Conservation (phyloP, 2,797 vertebrate species). For the Enteromius argenteus region DNA sequence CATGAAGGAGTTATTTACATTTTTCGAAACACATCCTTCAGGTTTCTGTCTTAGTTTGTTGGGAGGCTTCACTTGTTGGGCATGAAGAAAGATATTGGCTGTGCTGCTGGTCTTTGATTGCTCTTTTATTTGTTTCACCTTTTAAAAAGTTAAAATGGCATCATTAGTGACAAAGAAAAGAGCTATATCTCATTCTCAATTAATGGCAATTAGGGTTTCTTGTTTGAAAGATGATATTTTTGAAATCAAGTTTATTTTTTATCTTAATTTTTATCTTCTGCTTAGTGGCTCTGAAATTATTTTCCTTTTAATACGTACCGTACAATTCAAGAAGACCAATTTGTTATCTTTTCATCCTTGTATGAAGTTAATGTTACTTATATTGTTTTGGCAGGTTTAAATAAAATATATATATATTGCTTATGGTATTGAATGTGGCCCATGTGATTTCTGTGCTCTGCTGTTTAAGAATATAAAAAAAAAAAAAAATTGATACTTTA, state of each 20-base stretch:
- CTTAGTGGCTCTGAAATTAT: not conserved
- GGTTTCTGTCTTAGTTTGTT: not conserved
- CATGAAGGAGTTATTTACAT: not conserved
- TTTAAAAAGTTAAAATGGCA: not conserved
- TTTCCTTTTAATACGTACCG: not conserved
- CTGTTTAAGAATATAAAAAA: not conserved
- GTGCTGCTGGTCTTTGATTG: not conserved
- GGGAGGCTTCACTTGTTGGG: conserved; percentile 3
- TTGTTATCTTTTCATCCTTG: not conserved
- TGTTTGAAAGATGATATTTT: not conserved
- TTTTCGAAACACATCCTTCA: not conserved
- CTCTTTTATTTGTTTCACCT: not conserved
- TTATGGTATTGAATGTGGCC: not conserved
- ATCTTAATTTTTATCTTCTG: not conserved
- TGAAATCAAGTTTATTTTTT: not conserved
- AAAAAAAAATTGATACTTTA: not conserved
- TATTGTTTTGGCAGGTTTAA: not conserved
- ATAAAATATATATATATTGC: too few relatives aligned
- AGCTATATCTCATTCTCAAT: not conserved
- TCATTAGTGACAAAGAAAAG: not conserved
- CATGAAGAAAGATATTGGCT: not conserved
- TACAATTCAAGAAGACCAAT: not conserved
- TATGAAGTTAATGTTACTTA: not conserved
- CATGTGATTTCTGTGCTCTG: not conserved
- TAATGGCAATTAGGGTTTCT: not conserved